Conservation (phyloP, 1,140 invertebrate genomes). For the Andrena cerasifolii region DNA sequence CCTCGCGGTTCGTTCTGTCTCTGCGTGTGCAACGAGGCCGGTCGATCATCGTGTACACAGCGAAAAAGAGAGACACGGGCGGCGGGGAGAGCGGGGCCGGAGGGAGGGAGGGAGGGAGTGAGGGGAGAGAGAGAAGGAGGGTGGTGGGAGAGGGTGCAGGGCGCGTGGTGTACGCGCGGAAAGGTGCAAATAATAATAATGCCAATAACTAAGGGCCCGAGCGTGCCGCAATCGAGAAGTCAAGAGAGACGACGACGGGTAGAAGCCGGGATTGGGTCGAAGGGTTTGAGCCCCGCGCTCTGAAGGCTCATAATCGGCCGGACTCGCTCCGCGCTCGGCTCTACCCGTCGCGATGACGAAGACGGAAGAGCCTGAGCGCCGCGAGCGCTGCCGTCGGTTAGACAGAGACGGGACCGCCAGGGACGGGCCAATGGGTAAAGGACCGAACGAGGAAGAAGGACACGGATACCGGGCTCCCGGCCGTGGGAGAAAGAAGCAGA, state of each 20-base stretch:
- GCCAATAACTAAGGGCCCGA: constrained; percentile 58
- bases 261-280: constrained; percentile 58
- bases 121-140: not conserved
- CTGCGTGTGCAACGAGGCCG: constrained; percentile 41
- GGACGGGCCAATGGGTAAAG: constrained; percentile 63
- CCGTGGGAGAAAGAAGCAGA: constrained; percentile 50
- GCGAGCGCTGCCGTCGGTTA: constrained; percentile 19
- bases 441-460: constrained; percentile 34
- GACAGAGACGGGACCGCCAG: constrained; percentile 24
- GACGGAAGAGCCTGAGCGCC: constrained; percentile 37
- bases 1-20: not conserved
- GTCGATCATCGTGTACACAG: constrained; percentile 52
- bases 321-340: constrained; percentile 49
- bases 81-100: not conserved
- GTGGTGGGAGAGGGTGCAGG: constrained; percentile 4
- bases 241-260: constrained; percentile 35
- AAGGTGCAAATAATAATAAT: constrained; percentile 69
- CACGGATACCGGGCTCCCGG: not conserved
- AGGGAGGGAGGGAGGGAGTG: not conserved
- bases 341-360: constrained; percentile 36
- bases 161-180: constrained; percentile 38
- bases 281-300: constrained; percentile 58
- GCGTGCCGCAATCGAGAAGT: constrained; percentile 47
- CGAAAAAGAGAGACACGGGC: too few species aligned
- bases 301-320: constrained; percentile 58